phyloP scores from a whole-genome alignment of 2,113 vertebrate species.

The Mugil cephalus region DNA sequence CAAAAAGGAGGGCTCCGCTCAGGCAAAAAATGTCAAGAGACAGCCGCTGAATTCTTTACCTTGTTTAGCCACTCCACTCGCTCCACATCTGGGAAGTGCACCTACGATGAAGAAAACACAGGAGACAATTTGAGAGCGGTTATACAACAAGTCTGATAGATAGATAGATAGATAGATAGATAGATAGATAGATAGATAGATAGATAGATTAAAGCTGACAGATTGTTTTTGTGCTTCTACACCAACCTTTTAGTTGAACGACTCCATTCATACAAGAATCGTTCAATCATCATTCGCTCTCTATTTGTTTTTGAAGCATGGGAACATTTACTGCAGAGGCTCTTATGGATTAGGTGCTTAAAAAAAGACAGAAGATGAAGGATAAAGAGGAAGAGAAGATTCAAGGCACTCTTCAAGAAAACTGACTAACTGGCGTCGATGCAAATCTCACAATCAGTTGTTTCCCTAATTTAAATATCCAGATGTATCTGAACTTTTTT shows the following conservation, averaged over 20 bases:
- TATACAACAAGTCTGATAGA: conserved; percentile 1
- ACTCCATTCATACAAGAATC: too few species aligned
- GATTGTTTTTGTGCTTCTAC: too few species aligned
- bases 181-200: not conserved
- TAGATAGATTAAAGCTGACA: not conserved
- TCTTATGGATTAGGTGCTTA: not conserved
- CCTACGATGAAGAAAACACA: conserved; percentile 80
- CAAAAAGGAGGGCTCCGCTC: conserved; percentile 29
- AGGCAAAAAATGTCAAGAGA: conserved; percentile 24
- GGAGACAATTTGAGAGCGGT: not conserved
- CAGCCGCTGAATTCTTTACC: conserved; percentile 81
- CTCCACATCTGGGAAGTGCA: conserved; percentile 97
- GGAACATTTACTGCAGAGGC: not conserved
- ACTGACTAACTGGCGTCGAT: not conserved
- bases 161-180: not conserved
- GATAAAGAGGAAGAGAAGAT: not conserved
- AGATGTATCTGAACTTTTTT: too few species aligned
- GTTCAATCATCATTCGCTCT: too few species aligned
- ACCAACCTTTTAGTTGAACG: too few species aligned
- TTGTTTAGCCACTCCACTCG: conserved; percentile 99
- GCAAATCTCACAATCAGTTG: not conserved
- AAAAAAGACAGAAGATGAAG: not conserved
- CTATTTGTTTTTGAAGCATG: not conserved
- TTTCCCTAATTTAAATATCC: too few species aligned
- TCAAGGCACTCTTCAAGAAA: not conserved